Conservation (phyloP, 2,113 vertebrate species). For the Chlamydotis undulata region DNA sequence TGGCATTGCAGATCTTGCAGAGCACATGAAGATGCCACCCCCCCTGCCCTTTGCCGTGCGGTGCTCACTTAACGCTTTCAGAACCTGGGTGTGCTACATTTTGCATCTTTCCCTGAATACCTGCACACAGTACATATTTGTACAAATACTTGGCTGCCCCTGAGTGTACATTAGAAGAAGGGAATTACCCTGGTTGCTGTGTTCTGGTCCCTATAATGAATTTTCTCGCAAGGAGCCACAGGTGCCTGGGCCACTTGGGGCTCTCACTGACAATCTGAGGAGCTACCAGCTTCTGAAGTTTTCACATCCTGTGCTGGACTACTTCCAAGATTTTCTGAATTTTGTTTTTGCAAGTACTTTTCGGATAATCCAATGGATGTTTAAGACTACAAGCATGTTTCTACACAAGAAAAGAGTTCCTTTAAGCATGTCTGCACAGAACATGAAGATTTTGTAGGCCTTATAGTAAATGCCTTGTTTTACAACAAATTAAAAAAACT, state of each 20-base stretch:
- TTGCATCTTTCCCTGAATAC: accelerated
- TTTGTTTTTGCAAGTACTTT: background rate
- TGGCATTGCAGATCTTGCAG: background rate
- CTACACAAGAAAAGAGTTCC: background rate
- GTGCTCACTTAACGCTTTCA: background rate
- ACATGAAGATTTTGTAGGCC: background rate
- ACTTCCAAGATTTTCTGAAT: background rate
- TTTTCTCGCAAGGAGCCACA: background rate
- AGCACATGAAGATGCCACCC: accelerated
- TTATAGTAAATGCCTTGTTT: background rate
- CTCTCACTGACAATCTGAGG: background rate
- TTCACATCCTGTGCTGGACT: background rate
- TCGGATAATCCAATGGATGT: background rate
- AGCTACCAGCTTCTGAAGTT: background rate
- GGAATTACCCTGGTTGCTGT: accelerated
- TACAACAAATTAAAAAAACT: background rate
- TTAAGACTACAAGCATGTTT: background rate
- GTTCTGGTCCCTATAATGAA: background rate
- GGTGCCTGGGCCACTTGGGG: background rate
- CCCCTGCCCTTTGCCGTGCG: background rate
- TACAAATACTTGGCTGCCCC: background rate
- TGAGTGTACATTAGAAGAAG: background rate
- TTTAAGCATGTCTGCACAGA: background rate
- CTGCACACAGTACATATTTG: background rate
- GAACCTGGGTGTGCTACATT: background rate